Conservation (phyloP, 2,113 vertebrate species). For the Corydoras maculifer region DNA sequence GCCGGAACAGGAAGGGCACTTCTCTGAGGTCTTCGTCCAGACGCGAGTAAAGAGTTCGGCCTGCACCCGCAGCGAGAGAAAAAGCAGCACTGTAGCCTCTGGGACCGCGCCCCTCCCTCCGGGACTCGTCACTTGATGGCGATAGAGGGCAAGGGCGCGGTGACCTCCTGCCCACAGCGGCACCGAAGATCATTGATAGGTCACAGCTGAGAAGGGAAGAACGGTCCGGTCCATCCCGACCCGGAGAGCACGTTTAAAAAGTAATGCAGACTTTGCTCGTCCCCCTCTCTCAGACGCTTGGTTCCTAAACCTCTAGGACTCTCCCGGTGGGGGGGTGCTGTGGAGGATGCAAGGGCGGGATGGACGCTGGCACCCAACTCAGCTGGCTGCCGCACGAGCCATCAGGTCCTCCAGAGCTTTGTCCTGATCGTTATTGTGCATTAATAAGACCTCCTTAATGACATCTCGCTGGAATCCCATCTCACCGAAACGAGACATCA, state of each 20-base stretch:
- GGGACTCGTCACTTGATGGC: no score
- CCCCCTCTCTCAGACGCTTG: no score
- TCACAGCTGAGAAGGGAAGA: no score
- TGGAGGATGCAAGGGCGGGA: constrained; percentile 15
- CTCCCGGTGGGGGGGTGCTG: constrained; percentile 13
- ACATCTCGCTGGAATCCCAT: constrained; percentile 94
- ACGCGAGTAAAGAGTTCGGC: constrained; percentile 32
- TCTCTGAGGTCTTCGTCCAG: constrained; percentile 52
- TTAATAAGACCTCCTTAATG: constrained; percentile 90
- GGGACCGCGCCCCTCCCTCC: no score
- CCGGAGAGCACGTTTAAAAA: no score
- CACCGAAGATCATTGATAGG: no score
- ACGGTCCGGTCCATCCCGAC: no score
- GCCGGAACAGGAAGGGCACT: constrained; percentile 62
- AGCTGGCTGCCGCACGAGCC: constrained; percentile 87
- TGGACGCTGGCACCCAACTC: constrained; percentile 51
- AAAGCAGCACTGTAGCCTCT: constrained; percentile 53
- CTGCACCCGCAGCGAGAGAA: constrained; percentile 53
- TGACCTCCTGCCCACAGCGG: no score
- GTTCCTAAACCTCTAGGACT: background rate
- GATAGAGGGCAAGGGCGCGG: no score
- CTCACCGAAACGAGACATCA: constrained; percentile 96
- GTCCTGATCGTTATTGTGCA: constrained; percentile 92
- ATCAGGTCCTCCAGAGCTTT: constrained; percentile 93
- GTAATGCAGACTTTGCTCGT: no score